These are phyloP conservation scores for Drosophila sordidula DNA, from an alignment of 2,888 invertebrate species.

Conservation along the genomic window DNA sequence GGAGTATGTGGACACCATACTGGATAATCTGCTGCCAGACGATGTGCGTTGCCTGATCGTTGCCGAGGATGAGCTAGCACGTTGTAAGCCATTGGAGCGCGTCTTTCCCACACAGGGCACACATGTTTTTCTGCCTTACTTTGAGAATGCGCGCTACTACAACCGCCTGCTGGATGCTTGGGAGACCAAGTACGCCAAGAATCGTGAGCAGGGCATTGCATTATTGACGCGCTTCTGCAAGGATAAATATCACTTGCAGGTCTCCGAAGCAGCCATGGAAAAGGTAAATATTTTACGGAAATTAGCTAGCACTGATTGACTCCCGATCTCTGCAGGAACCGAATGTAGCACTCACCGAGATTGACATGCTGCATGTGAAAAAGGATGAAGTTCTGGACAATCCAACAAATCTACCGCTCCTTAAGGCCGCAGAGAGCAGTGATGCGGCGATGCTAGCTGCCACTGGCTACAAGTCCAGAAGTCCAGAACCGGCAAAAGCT, in stretches of 20 bases:
- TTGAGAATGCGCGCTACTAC: conserved; percentile 94
- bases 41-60: conserved; percentile 94
- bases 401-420: conserved; percentile 41
- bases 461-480: conserved; percentile 17
- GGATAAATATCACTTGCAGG: conserved; percentile 90
- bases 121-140: conserved; percentile 91
- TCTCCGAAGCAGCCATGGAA: conserved; percentile 86
- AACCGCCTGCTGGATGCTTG: conserved; percentile 96
- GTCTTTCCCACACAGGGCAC: conserved; percentile 93
- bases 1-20: conserved; percentile 89
- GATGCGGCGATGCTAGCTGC: conserved; percentile 25
- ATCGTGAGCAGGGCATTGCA: conserved; percentile 86
- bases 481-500: conserved; percentile 21
- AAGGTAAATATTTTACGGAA: conserved; percentile 62
- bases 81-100: conserved; percentile 89
- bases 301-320: not conserved
- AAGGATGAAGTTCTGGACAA: conserved; percentile 74
- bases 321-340: conserved; percentile 72
- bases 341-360: conserved; percentile 81
- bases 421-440: conserved; percentile 33
- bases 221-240: conserved; percentile 88
- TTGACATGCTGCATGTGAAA: conserved; percentile 82
- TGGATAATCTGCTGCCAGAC: conserved; percentile 94
- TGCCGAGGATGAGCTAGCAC: conserved; percentile 94
- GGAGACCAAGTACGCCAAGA: conserved; percentile 91